Percentiles rank a stretch among this genome's conserved stretches.
Evolutionary conservation across 2,113 vertebrate genomes (phyloP).

Genomic region (Hirundichthys speculiger): DNA sequence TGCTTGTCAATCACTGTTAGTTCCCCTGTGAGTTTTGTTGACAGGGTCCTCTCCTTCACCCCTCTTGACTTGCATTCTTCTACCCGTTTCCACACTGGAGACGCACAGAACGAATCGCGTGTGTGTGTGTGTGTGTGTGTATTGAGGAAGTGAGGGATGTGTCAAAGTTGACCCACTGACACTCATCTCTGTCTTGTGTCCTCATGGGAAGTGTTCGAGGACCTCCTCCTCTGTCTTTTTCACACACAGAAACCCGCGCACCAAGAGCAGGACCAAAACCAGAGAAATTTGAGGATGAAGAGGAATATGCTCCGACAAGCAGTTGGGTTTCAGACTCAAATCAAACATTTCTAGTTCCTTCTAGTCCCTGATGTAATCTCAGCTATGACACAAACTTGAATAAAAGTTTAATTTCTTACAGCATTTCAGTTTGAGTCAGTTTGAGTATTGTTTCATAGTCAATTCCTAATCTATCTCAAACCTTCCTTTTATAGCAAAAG

Average conservation of each 20-base stretch:
- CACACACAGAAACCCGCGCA: slow-evolving; percentile 22
- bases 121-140: too few relatives aligned
- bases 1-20: slow-evolving; percentile 44
- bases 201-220: slow-evolving; percentile 64
- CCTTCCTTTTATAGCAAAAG: too few relatives aligned
- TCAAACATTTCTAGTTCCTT: not conserved
- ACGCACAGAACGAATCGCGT: slow-evolving; percentile 29
- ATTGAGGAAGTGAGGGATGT: slow-evolving; percentile 69
- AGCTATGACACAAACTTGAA: too few relatives aligned
- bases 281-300: not conserved
- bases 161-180: slow-evolving; percentile 72
- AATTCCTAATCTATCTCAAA: too few relatives aligned
- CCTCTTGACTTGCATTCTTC: slow-evolving; percentile 55
- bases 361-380: too few relatives aligned
- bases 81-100: slow-evolving; percentile 20
- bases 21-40: slow-evolving; percentile 47
- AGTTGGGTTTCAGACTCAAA: too few relatives aligned
- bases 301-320: not conserved
- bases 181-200: slow-evolving; percentile 59
- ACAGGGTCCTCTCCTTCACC: slow-evolving; percentile 39
- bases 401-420: too few relatives aligned
- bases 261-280: not conserved
- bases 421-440: too few relatives aligned
- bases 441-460: too few relatives aligned
- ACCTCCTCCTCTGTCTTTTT: slow-evolving; percentile 29